Base-by-base conservation (phyloP, 2,888 invertebrate genomes). In the Oithona nana region DNA sequence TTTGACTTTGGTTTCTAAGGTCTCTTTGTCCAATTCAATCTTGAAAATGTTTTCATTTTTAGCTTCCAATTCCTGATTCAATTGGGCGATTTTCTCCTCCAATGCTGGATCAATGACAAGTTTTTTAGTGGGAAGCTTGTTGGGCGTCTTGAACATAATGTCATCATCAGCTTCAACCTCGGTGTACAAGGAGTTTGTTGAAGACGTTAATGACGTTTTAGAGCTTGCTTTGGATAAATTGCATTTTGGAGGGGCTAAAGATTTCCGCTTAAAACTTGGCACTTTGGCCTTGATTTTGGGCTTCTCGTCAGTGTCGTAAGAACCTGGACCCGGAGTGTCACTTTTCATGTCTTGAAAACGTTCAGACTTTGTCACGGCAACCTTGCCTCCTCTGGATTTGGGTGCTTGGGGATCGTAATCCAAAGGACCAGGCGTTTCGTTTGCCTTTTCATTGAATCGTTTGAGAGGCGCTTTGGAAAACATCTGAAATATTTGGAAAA, bases 391-490 rank as follows among this genome's bases (percentile, higher is more conserved):
- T 26, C 26, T 54, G 6, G 22, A 24, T 3, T 54, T 13, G 3
- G 26, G 26, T 26, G 20, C 54, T 26, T 59, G 48, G 49, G 59
- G 59, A 50, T 59, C 59, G 4, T 59, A 59, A 20, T 28, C 28
- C 59, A 22, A 50, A 16, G 59, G 59, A 20, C 49, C 59, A 28
- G 59, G 59, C 22, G 24, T 24, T 2, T 28, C 28, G 1, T n/a
- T 48, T n/a, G 50, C 50, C 2, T 50, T 20, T 26, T 59, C 59
- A 28, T 59, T 28, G 59, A 28, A 59, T 11, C 59, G 59, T 22
- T 50, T 48, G n/a, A 59, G 24, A 3, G 59, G 24, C 13, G 59
- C 59, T 26, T 28, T 48, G 3, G 59, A 49, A n/a, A 59, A 59
- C 49, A 39, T 39, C 16, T 39, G n/a, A n/a, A n/a, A n/a, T n/a